phyloP scores from a whole-genome alignment of 2,797 vertebrate species.

The Menidia menidia region DNA sequence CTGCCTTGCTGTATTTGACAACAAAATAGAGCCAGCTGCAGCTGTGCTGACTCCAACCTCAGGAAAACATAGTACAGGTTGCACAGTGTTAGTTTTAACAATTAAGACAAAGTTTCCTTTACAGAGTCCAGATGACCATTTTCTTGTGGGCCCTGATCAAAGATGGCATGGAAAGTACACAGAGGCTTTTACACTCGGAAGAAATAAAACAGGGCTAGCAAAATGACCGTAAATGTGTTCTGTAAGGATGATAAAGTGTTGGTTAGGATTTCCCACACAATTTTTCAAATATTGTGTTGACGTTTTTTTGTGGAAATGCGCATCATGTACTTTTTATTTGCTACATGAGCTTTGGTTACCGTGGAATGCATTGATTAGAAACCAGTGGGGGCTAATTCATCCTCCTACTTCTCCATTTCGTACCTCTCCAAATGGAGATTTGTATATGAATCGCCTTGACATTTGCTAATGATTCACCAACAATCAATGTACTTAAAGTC shows the following conservation, averaged over 20 bases:
- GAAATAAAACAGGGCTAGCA: constrained; percentile 43
- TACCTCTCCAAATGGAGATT: constrained; percentile 25
- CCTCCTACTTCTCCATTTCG: constrained; percentile 34
- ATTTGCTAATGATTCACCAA: constrained; percentile 52
- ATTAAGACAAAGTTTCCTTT: constrained; percentile 80
- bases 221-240: constrained; percentile 10
- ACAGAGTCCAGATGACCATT: constrained; percentile 80
- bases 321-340: neutral
- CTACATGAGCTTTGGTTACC: constrained; percentile 27
- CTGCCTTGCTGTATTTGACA: constrained; percentile 84
- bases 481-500: constrained; percentile 69
- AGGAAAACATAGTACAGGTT: constrained; percentile 77
- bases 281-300: neutral
- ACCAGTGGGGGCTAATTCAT: constrained; percentile 20
- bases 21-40: constrained; percentile 82
- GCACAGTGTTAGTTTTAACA: constrained; percentile 80
- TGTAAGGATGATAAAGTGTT: constrained; percentile 12
- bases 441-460: constrained; percentile 46
- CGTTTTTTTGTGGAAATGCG: constrained; percentile 6
- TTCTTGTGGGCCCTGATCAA: constrained; percentile 60
- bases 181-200: constrained; percentile 31
- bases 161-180: constrained; percentile 68
- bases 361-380: constrained; percentile 33
- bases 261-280: neutral
- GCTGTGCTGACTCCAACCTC: constrained; percentile 63